Evolutionary conservation across 2,797 vertebrate species (phyloP).

Genomic region (Danio jaintianensis): DNA sequence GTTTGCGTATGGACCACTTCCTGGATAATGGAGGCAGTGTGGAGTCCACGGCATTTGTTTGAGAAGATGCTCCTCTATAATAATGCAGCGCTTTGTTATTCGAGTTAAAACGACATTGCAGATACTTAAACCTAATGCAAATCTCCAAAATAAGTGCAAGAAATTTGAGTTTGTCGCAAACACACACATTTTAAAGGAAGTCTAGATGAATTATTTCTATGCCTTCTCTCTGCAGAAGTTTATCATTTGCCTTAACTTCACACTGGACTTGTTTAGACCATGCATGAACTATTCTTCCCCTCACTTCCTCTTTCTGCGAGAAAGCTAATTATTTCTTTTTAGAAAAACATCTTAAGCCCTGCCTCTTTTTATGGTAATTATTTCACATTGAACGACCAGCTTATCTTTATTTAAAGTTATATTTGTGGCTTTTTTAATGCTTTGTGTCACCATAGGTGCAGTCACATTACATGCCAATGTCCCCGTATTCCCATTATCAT

Average conservation of each 20-base stretch:
- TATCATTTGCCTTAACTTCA: background rate
- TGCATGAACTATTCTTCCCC: background rate
- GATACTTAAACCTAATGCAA: slow-evolving; percentile 22
- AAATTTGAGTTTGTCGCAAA: background rate
- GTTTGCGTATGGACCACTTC: slow-evolving; percentile 49
- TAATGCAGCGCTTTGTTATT: slow-evolving; percentile 45
- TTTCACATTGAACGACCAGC: background rate
- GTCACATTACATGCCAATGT: too few relatives aligned
- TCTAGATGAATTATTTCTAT: background rate
- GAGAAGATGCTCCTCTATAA: slow-evolving; percentile 52
- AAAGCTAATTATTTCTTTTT: background rate
- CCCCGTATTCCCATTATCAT: too few relatives aligned
- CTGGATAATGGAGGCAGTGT: background rate
- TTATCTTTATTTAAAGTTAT: background rate
- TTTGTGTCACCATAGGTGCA: too few relatives aligned
- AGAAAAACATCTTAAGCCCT: background rate
- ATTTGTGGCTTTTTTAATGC: too few relatives aligned
- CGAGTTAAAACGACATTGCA: slow-evolving; percentile 18
- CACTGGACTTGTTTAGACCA: background rate
- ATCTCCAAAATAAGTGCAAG: slow-evolving; percentile 3
- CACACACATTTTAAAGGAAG: slow-evolving; percentile 8
- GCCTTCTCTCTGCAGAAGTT: background rate
- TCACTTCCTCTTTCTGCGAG: slow-evolving; percentile 32
- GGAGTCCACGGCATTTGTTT: slow-evolving; percentile 25
- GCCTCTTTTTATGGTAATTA: background rate